These are phyloP conservation scores for Platycheirus rosarum DNA, from an alignment of 2,888 invertebrate species.

Conservation along the genomic window DNA sequence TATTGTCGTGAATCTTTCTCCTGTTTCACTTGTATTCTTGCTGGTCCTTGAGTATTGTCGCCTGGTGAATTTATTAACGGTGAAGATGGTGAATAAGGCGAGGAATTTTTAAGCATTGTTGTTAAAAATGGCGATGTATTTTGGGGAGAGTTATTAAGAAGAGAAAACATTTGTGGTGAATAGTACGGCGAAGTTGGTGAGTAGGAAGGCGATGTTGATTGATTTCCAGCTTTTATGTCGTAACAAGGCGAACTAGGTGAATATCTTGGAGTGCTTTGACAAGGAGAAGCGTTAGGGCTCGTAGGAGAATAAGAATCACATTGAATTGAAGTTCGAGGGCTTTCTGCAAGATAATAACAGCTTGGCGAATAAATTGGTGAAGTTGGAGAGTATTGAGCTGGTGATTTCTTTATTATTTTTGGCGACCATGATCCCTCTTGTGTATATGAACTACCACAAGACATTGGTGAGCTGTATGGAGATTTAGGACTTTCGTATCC, in stretches of 20 bases:
- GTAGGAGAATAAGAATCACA: constrained; percentile 86
- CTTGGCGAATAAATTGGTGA: constrained; percentile 87
- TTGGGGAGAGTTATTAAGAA: constrained; percentile 24
- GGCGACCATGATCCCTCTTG: constrained; percentile 82
- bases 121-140: constrained; percentile 39
- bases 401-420: constrained; percentile 54
- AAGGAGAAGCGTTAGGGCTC: constrained; percentile 85
- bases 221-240: constrained; percentile 87
- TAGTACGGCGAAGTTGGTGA: constrained; percentile 87
- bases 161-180: constrained; percentile 78
- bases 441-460: constrained; percentile 53
- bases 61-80: constrained; percentile 87
- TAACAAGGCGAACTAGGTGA: constrained; percentile 87
- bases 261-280: constrained; percentile 90
- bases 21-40: constrained; percentile 1
- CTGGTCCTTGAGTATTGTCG: neutral
- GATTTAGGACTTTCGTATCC: constrained; percentile 46
- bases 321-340: constrained; percentile 89
- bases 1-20: constrained; percentile 80
- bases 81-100: constrained; percentile 86
- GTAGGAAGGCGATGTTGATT: constrained; percentile 82
- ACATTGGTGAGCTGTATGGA: constrained; percentile 72
- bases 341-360: constrained; percentile 83
- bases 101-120: constrained; percentile 4
- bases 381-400: constrained; percentile 85